These are phyloP conservation scores for Petromus typicus DNA, from an alignment of 2,113 vertebrate species.

Conservation along the genomic window DNA sequence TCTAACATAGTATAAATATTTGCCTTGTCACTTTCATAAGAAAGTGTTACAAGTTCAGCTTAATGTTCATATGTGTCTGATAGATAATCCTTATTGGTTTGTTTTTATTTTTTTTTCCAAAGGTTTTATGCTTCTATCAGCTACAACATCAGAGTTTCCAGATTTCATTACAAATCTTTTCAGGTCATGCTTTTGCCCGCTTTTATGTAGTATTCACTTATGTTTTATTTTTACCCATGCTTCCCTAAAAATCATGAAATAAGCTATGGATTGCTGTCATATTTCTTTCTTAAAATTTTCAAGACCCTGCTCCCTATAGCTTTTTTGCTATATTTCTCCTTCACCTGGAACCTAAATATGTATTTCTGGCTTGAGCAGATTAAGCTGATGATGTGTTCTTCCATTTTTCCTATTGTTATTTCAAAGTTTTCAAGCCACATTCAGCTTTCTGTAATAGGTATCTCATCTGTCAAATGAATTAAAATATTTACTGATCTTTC, in stretches of 20 bases:
- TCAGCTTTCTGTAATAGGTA: neutral
- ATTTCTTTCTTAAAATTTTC: neutral
- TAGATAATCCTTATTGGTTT: neutral
- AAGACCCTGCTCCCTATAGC: rapidly evolving
- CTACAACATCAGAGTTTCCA: neutral
- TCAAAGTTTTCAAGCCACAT: neutral
- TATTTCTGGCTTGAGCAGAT: neutral
- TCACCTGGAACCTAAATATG: rapidly evolving
- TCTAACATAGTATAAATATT: neutral
- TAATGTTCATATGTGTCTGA: neutral
- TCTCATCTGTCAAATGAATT: conserved; percentile 37
- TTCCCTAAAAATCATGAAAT: conserved; percentile 31
- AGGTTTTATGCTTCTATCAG: neutral
- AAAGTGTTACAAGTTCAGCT: neutral
- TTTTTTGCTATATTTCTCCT: neutral
- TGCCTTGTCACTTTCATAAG: neutral
- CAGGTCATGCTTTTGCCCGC: neutral
- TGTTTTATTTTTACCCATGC: conserved; percentile 18
- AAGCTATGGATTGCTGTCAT: neutral
- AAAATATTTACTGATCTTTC: neutral
- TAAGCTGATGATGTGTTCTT: neutral
- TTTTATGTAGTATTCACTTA: neutral
- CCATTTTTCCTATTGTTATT: neutral
- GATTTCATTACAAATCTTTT: neutral
- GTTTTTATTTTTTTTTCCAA: no score